Conservation (phyloP, 2,797 vertebrate species). For the Columba guinea region DNA sequence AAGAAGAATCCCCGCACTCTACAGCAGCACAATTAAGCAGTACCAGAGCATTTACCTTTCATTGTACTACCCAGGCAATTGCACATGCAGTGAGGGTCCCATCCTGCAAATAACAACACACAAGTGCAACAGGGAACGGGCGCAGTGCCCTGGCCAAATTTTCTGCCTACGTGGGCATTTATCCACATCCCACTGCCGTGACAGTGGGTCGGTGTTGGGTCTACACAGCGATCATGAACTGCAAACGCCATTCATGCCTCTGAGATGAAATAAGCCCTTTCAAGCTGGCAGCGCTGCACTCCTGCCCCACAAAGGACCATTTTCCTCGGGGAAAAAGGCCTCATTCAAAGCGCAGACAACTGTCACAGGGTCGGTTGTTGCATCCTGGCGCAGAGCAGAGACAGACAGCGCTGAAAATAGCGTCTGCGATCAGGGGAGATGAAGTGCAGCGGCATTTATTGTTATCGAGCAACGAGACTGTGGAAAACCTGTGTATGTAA, state of each 20-base stretch:
- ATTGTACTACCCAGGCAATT: fast-evolving
- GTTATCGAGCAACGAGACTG: background rate
- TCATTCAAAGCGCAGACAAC: constrained; percentile 20
- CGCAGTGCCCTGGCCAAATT: fast-evolving
- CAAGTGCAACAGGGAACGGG: fast-evolving
- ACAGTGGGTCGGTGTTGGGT: background rate
- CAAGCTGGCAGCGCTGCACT: background rate
- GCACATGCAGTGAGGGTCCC: background rate
- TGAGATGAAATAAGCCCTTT: constrained; percentile 1
- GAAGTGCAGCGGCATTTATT: background rate
- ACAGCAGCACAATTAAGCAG: background rate
- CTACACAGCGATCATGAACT: background rate
- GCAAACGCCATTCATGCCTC: background rate
- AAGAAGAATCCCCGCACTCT: fast-evolving
- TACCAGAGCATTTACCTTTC: background rate
- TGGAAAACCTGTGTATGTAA: background rate
- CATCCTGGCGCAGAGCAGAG: background rate
- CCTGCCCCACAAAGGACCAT: constrained; percentile 38
- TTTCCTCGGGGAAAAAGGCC: background rate
- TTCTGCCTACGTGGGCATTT: fast-evolving
- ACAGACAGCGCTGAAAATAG: constrained; percentile 2
- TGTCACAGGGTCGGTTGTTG: constrained; percentile 5
- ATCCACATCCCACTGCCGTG: background rate
- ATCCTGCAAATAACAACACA: fast-evolving
- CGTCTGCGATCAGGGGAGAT: background rate